phyloP scores from a whole-genome alignment of 2,888 invertebrate species.

The Pediacus dermestoides region DNA sequence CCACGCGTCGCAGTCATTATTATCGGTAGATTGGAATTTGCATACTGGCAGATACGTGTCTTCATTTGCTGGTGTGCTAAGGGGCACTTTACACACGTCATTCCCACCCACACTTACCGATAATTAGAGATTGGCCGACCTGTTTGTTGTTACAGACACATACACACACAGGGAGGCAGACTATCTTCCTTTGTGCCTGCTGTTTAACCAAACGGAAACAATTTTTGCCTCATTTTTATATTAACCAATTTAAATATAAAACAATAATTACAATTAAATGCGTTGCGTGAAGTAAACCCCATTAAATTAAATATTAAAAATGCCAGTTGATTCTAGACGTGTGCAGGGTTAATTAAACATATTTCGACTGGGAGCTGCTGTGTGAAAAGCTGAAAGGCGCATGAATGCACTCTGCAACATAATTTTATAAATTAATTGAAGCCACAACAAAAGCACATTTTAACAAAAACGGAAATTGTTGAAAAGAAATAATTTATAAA shows the following conservation, averaged over 20 bases:
- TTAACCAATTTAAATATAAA: constrained; percentile 1
- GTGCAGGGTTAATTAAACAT: too few species aligned
- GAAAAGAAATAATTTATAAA: too few species aligned
- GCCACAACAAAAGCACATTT: too few species aligned
- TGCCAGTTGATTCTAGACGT: too few species aligned
- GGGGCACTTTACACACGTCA: constrained; percentile 39
- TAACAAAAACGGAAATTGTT: too few species aligned
- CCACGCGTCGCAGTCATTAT: constrained; percentile 52
- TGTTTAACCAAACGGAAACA: background rate
- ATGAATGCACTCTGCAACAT: too few species aligned
- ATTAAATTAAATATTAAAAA: too few species aligned
- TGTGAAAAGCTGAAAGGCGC: too few species aligned
- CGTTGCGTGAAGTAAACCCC: too few species aligned
- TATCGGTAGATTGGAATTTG: constrained; percentile 48
- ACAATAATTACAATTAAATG: too few species aligned
- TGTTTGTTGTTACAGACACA: constrained; percentile 8
- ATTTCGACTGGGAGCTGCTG: too few species aligned
- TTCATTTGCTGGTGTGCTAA: constrained; percentile 43
- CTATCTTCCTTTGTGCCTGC: background rate
- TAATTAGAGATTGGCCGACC: constrained; percentile 20
- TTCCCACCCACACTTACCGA: constrained; percentile 11
- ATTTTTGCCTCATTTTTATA: background rate
- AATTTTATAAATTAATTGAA: too few species aligned
- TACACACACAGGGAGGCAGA: background rate
- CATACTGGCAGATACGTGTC: constrained; percentile 46